Conservation (phyloP, 2,797 vertebrate genomes). For the Coracias cyanogaster region DNA sequence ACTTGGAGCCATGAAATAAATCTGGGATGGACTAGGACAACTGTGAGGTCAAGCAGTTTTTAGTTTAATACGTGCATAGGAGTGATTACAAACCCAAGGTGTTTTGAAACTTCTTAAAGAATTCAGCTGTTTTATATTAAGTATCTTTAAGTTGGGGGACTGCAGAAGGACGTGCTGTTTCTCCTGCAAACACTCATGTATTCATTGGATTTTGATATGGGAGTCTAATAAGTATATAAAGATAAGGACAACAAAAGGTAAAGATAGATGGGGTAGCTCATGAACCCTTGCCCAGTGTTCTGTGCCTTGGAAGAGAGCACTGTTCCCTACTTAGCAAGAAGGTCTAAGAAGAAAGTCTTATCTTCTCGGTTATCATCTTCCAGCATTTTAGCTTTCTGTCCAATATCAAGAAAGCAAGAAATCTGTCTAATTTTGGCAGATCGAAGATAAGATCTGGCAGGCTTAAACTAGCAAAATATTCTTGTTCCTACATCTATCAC, state of each 20-base stretch:
- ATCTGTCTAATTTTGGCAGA: slow-evolving; percentile 30
- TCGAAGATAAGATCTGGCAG: slow-evolving; percentile 45
- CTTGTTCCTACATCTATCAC: slow-evolving; percentile 43
- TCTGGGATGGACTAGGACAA: neutral
- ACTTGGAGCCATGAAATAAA: neutral
- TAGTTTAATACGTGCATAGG: neutral
- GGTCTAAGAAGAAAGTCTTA: neutral
- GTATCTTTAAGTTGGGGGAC: neutral
- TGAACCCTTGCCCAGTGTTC: neutral
- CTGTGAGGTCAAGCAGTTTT: neutral
- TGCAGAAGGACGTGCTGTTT: neutral
- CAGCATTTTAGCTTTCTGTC: neutral
- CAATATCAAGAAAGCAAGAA: slow-evolving; percentile 24
- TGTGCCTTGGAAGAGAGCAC: neutral
- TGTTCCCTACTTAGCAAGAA: neutral
- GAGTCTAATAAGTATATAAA: neutral
- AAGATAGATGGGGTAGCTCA: neutral
- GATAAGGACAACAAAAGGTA: neutral
- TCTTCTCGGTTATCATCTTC: neutral
- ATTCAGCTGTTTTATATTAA: neutral
- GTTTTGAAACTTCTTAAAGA: neutral
- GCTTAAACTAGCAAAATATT: slow-evolving; percentile 33
- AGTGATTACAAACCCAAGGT: neutral
- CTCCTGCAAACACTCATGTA: neutral
- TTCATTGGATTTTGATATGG: neutral